These are phyloP conservation scores for Heliconius hewitsoni DNA, from an alignment of 1,140 invertebrate species.

Conservation along the genomic window DNA sequence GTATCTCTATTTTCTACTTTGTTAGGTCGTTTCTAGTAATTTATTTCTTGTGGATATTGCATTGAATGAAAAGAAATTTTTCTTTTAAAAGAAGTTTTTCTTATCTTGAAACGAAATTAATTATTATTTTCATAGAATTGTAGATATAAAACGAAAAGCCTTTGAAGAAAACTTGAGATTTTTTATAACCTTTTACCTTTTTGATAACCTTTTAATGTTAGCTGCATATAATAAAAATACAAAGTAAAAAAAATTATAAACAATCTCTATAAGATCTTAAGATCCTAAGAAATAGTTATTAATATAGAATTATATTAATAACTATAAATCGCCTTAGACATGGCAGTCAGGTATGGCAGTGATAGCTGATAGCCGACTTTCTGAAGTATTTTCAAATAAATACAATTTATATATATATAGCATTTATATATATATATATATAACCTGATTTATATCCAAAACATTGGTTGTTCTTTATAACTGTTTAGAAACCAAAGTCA, in stretches of 20 bases:
- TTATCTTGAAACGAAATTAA: background rate
- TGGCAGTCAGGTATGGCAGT: no score
- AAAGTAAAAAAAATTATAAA: no score
- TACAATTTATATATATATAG: no score
- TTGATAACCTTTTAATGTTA: background rate
- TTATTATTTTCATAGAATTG: background rate
- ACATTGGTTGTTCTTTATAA: background rate
- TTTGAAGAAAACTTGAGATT: background rate
- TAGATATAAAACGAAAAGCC: background rate
- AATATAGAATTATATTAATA: no score
- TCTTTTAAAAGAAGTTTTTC: no score
- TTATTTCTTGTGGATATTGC: background rate
- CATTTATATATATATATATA: no score
- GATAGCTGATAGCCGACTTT: no score
- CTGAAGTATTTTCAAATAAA: no score
- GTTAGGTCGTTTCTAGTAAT: conserved; percentile 1
- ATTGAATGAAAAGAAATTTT: background rate
- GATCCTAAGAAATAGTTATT: no score
- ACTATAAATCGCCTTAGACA: no score
- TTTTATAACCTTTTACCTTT: background rate
- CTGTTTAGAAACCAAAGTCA: background rate
- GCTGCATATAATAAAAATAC: background rate
- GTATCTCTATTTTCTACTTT: background rate
- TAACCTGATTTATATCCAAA: no score
- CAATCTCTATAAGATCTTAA: no score